Conservation (phyloP, 2,888 invertebrate species). For the Cosmia pyralina region DNA sequence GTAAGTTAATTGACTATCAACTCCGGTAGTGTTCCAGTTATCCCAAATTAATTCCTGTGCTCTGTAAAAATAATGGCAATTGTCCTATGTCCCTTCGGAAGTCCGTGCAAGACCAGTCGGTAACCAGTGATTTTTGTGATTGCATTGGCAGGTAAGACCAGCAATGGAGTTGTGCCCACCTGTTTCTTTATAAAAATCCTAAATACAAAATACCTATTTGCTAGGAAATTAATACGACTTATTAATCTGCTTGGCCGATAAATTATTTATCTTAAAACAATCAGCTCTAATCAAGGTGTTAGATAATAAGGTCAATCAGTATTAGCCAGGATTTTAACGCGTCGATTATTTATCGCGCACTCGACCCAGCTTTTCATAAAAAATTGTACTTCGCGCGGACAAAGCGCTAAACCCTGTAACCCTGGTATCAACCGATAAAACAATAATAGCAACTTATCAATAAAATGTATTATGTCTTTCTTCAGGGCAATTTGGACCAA, state of each 20-base stretch:
- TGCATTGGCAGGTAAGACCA: neutral
- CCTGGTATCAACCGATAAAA: neutral
- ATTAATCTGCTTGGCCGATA: neutral
- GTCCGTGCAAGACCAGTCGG: neutral
- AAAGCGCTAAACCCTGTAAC: no score
- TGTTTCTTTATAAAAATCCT: neutral
- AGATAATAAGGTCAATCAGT: neutral
- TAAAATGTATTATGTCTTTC: conserved; percentile 21
- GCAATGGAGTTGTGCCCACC: neutral
- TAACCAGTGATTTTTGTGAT: neutral
- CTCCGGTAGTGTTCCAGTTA: neutral
- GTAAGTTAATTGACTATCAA: conserved; percentile 63
- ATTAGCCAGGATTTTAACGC: neutral
- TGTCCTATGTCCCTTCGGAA: neutral
- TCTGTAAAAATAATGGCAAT: neutral
- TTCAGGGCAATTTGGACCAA: conserved; percentile 79
- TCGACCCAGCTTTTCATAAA: no score
- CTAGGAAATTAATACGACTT: neutral
- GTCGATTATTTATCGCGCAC: neutral
- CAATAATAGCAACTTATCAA: neutral
- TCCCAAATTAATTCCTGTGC: neutral
- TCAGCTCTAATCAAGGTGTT: neutral
- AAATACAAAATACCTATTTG: neutral
- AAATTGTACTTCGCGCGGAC: no score
- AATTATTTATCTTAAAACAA: neutral